Conservation (phyloP, 1,140 invertebrate species). For the Ceratitis capitata region DNA sequence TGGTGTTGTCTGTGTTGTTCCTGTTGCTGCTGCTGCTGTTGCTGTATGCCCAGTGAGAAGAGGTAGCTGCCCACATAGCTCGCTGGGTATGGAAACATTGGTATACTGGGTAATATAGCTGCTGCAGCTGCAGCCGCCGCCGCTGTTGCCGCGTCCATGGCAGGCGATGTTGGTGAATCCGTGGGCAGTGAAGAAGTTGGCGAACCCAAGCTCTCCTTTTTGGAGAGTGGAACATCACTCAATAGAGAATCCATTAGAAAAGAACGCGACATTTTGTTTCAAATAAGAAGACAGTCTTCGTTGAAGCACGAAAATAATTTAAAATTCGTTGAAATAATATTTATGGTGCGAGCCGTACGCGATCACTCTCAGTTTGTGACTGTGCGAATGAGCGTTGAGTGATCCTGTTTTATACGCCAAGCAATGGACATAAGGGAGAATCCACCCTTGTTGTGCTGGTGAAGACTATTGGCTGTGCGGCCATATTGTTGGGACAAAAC, state of each 20-base stretch:
- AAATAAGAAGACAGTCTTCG: background rate
- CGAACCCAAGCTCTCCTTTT: slow-evolving; percentile 66
- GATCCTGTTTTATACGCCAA: slow-evolving; percentile 48
- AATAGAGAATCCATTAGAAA: slow-evolving; percentile 81
- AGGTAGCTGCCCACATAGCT: slow-evolving; percentile 72
- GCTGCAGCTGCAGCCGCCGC: slow-evolving; percentile 61
- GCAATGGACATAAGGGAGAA: slow-evolving; percentile 39
- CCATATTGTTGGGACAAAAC: slow-evolving; percentile 28
- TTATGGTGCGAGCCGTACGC: slow-evolving; percentile 43
- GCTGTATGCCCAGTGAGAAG: slow-evolving; percentile 71
- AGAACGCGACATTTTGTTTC: slow-evolving; percentile 75
- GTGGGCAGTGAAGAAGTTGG: slow-evolving; percentile 33
- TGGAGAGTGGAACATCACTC: slow-evolving; percentile 68
- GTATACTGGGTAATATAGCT: slow-evolving; percentile 65
- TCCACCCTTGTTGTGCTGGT: background rate
- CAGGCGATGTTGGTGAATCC: slow-evolving; percentile 39
- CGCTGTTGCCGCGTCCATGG: slow-evolving; percentile 47
- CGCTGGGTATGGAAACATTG: slow-evolving; percentile 71
- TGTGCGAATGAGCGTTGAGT: slow-evolving; percentile 51
- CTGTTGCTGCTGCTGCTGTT: slow-evolving; percentile 67
- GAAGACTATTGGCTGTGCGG: background rate
- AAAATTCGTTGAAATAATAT: background rate
- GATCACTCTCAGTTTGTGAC: slow-evolving; percentile 56
- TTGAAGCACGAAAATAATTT: background rate
- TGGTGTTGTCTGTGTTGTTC: slow-evolving; percentile 64